phyloP scores from a whole-genome alignment of 1,140 invertebrate species.

The Drosophila jambulina region DNA sequence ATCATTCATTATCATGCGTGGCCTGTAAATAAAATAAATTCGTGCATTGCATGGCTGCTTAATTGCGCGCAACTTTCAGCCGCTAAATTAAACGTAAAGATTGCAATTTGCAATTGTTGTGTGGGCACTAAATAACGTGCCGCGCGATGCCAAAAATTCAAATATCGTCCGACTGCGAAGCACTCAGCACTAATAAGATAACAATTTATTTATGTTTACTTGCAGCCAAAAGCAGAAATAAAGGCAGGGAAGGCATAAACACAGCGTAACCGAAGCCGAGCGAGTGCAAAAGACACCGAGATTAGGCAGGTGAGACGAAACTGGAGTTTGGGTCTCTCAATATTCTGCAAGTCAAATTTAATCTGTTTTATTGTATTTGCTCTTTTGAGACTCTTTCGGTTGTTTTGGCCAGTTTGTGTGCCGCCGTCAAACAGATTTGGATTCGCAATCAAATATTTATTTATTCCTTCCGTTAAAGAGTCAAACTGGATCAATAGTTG shows the following conservation, averaged over 20 bases:
- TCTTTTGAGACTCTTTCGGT: conserved; percentile 21
- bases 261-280: background rate
- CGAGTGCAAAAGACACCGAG: background rate
- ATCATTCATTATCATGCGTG: background rate
- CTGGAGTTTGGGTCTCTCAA: conserved; percentile 21
- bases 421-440: conserved; percentile 30
- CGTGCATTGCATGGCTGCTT: conserved; percentile 62
- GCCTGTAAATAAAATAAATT: conserved; percentile 38
- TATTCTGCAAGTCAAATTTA: conserved; percentile 42
- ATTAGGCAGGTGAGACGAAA: conserved; percentile 39
- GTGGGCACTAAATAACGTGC: conserved; percentile 43
- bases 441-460: conserved; percentile 52
- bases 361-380: conserved; percentile 40
- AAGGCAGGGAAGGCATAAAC: conserved; percentile 4
- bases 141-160: conserved; percentile 35
- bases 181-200: conserved; percentile 60
- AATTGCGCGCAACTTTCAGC: conserved; percentile 57
- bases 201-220: conserved; percentile 53
- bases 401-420: conserved; percentile 21
- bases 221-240: conserved; percentile 23
- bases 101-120: conserved; percentile 55
- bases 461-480: conserved; percentile 28
- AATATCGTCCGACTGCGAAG: conserved; percentile 22
- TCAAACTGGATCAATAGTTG: conserved; percentile 35
- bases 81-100: conserved; percentile 64